Base-by-base conservation (phyloP, 35 echinoderm and acorn worm genomes). In the Diadema setosum region DNA sequence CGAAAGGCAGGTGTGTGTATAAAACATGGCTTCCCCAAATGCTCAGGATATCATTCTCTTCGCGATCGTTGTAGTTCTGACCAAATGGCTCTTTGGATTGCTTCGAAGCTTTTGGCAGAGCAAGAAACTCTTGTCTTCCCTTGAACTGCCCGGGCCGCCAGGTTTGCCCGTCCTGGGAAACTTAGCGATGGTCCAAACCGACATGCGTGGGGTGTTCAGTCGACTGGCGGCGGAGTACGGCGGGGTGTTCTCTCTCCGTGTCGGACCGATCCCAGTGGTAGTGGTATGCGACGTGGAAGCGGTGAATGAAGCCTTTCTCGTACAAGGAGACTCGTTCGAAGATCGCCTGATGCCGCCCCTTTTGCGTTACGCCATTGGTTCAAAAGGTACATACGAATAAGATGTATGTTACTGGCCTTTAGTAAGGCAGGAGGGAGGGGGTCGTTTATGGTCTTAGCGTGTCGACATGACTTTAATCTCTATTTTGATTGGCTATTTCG, bases 251-350 rank as follows among this genome's bases (percentile, higher is more conserved):
- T 42, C 35, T 2, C 85, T 87, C 26, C 67, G 67, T 37, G 33
- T 87, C 40, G 85, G 85, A 25, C 63, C 59, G 2, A 24, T 45
- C 3, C 31, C 75, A 23, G 34, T 87, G 18, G 39, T 75, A 9
- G 85, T 87, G 6, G 20, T 87, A 16, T 48, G 42, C 31, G 85
- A 87, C 41, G 20, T 70, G 5, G 41, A 45, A 16, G 42, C 61
- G 15, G 39, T 87, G 5, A 21, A 69, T 32, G 85, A 87, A 27
- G 85, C 85, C 15, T 70, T 87, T 70, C 41, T 87, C n/a, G 57
- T 48, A 46, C 61, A 87, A 65, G 60, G 40, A 27, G 61, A 87
- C 27, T 16, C 11, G 4, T 87, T 87, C 45, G 70, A 60, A 3
- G 64, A 70, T 65, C 39, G 85, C 11, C 70, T 36, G 29, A 39